Evolutionary conservation across 2,888 invertebrate species (phyloP).

Genomic region (Cataglyphis cursor): DNA sequence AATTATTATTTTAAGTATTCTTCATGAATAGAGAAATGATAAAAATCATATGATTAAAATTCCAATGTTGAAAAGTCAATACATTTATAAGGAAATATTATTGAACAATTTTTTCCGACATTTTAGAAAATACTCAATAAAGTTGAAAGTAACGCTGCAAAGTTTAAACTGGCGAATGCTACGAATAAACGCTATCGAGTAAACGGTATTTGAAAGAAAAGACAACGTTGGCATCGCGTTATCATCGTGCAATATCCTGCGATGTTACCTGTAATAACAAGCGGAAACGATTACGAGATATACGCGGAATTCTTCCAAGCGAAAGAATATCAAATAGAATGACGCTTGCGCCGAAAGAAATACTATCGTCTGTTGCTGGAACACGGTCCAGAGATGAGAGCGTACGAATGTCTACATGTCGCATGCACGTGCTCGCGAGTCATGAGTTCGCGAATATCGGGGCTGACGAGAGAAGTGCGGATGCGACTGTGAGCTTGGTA

Average conservation of each 20-base stretch:
- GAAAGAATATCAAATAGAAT: constrained; percentile 48
- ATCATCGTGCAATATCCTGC: constrained; percentile 36
- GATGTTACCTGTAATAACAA: constrained; percentile 53
- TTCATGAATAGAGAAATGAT: neutral
- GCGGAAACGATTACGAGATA: constrained; percentile 45
- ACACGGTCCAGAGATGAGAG: neutral
- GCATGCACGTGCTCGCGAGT: neutral
- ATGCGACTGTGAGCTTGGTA: constrained; percentile 6
- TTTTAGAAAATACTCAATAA: constrained; percentile 10
- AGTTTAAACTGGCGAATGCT: neutral
- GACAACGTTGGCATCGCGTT: constrained; percentile 38
- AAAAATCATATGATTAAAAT: neutral
- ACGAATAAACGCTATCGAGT: neutral
- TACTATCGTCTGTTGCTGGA: neutral
- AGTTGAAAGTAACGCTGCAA: constrained; percentile 15
- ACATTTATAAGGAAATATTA: neutral
- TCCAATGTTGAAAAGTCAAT: neutral
- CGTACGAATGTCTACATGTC: constrained; percentile 29
- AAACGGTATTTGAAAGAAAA: constrained; percentile 24
- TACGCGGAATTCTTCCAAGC: constrained; percentile 36
- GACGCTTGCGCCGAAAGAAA: constrained; percentile 20
- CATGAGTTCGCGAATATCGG: neutral
- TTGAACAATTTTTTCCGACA: constrained; percentile 1
- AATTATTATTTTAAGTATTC: constrained; percentile 6
- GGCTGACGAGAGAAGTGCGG: constrained; percentile 6